Percentiles rank a stretch among this genome's conserved stretches.
Evolutionary conservation across 2,113 vertebrate genomes (phyloP).

Genomic region (Onychostruthus taczanowskii): DNA sequence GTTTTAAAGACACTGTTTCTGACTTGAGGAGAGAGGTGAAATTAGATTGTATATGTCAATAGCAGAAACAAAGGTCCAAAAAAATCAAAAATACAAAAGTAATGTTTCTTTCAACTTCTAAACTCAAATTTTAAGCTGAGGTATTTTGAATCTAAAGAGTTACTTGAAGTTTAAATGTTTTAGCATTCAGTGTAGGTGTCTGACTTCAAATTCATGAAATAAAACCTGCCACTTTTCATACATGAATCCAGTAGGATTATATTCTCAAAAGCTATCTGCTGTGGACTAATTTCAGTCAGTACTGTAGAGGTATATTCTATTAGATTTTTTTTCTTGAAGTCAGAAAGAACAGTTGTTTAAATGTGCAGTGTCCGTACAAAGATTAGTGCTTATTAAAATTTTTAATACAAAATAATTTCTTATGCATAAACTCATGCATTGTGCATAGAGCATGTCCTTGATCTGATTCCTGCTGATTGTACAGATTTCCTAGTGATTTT

Average conservation of each 20-base stretch:
- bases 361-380: not conserved
- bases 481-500: not conserved
- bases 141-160: not conserved
- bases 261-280: constrained; percentile 55
- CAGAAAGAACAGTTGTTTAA: constrained; percentile 43
- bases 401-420: not conserved
- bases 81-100: not conserved
- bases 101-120: not conserved
- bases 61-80: constrained; percentile 1
- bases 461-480: not conserved
- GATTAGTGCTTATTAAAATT: not conserved
- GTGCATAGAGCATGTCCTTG: not conserved
- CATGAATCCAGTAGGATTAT: constrained; percentile 30
- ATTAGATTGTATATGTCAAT: not conserved
- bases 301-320: constrained; percentile 14
- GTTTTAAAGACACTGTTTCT: constrained; percentile 34
- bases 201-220: constrained; percentile 18
- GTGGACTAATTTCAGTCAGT: constrained; percentile 32
- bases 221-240: constrained; percentile 45
- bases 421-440: not conserved
- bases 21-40: not conserved
- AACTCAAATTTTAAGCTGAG: not conserved
- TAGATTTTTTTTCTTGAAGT: constrained; percentile 21
- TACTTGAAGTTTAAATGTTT: constrained; percentile 2
- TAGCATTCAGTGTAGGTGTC: not conserved